Evolutionary conservation across 2,888 invertebrate genomes (phyloP).

Genomic region (Netelia melanura): DNA sequence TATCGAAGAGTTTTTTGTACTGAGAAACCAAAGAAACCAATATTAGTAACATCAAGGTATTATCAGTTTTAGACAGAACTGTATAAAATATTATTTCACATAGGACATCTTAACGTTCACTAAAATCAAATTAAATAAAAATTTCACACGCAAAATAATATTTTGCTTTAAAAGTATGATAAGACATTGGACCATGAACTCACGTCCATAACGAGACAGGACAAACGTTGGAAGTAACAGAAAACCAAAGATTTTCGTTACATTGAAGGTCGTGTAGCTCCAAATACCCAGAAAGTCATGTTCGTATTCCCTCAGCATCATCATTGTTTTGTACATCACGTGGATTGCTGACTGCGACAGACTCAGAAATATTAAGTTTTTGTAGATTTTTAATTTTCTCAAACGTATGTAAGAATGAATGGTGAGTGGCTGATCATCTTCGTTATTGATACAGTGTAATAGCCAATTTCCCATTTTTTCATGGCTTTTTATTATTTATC

Average conservation of each 20-base stretch:
- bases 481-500: background rate
- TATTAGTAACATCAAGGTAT: background rate
- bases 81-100: too few species aligned
- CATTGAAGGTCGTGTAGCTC: slow-evolving; percentile 55
- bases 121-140: background rate
- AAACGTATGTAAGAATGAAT: slow-evolving; percentile 58
- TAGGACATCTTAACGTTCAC: too few species aligned
- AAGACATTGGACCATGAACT: slow-evolving; percentile 10
- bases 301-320: slow-evolving; percentile 64
- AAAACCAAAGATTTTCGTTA: slow-evolving; percentile 52
- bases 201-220: slow-evolving; percentile 48
- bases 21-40: slow-evolving; percentile 29
- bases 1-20: slow-evolving; percentile 52
- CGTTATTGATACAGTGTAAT: slow-evolving; percentile 13
- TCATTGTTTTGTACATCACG: slow-evolving; percentile 57
- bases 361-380: slow-evolving; percentile 54
- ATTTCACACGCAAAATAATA: too few species aligned
- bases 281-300: slow-evolving; percentile 64
- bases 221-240: slow-evolving; percentile 42
- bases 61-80: too few species aligned
- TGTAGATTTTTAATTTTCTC: slow-evolving; percentile 62
- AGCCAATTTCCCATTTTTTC: slow-evolving; percentile 42
- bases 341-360: slow-evolving; percentile 43
- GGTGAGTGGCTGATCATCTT: slow-evolving; percentile 55
- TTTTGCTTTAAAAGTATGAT: too few species aligned